Evolutionary conservation across 2,888 invertebrate genomes (phyloP), one percentile per base, ranked within the genome.

Genomic region (Atherix ibis): DNA sequence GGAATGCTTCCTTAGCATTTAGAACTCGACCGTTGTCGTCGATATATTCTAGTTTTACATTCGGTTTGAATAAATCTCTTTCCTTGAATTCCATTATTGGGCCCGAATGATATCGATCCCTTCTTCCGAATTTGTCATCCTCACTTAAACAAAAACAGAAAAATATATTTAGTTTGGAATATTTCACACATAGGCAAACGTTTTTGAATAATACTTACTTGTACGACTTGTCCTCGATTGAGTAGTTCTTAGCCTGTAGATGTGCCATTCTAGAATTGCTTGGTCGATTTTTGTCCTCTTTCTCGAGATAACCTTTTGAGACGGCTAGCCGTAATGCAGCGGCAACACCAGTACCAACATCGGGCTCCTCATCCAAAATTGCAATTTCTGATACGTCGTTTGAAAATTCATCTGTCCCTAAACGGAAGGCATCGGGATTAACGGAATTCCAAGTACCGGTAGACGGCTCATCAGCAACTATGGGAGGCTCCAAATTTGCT

Each of bases 1-100:
- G 71, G 65, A 95, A 97, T 31, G 98, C 97, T 66, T 98, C 97
- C 63, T 98, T 98, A 36, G 84, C 78, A 50, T 81, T 83, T 39
- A 98, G 71, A 47, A 84, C 71, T 36, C 88, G 79, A 0, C 98
- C 98, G 52, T 85, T 84, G 54, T 95, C 94, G 63, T 98, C 97
- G 43, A 91, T 88, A 59, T 99, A 99, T 56, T 95, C 92, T 48
- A 97, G 65, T 62, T 92, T 92, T 25, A 95, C 82, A 57, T 84
- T 85, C 2, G 95, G 95, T 51, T 85, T 82, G 62, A 92, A 95
- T 38, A 71, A 67, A 34, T 78, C 76, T 58, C 88, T 89, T 56
- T 97, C 92, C 53, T 80, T 83, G 64, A 97, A 97, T 39, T 94
- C 92, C 41, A 73, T 73, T 34, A 85, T 76, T 18, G 91, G 89